Evolutionary conservation across 2,113 vertebrate genomes (phyloP).

Genomic region (Dipodomys ordii): DNA sequence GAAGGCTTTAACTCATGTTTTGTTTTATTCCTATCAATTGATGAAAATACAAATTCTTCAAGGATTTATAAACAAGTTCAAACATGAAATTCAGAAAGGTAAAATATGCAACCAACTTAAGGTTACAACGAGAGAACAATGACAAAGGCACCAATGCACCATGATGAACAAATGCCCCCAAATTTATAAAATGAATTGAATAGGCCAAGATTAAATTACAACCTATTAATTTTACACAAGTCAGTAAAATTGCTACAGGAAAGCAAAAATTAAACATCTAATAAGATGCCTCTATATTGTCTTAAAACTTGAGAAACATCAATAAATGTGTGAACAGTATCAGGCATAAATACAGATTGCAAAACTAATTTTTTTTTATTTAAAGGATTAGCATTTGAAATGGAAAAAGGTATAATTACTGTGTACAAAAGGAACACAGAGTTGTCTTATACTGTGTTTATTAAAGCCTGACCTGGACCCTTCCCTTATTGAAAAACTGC

Average conservation of each 20-base stretch:
- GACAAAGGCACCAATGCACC: no score
- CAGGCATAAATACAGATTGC: not conserved
- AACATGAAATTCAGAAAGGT: no score
- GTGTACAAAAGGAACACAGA: not conserved
- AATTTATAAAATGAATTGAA: not conserved
- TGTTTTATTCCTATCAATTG: no score
- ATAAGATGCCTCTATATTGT: not conserved
- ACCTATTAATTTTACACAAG: slow-evolving; percentile 27
- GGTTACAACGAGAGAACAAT: no score
- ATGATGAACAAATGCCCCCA: no score
- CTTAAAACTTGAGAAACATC: not conserved
- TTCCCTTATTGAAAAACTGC: not conserved
- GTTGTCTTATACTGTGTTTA: not conserved
- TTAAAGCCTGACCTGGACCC: not conserved
- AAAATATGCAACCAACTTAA: no score
- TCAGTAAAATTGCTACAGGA: not conserved
- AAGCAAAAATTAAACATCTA: not conserved
- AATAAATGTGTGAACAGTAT: not conserved
- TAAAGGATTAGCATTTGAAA: not conserved
- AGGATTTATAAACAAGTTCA: no score
- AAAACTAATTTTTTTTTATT: not conserved
- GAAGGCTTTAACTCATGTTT: no score
- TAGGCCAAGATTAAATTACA: not conserved
- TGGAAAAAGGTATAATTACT: not conserved
- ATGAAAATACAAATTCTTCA: no score